Evolutionary conservation across 1,140 invertebrate genomes (phyloP).

Genomic region (Chrysomallon squamiferum): DNA sequence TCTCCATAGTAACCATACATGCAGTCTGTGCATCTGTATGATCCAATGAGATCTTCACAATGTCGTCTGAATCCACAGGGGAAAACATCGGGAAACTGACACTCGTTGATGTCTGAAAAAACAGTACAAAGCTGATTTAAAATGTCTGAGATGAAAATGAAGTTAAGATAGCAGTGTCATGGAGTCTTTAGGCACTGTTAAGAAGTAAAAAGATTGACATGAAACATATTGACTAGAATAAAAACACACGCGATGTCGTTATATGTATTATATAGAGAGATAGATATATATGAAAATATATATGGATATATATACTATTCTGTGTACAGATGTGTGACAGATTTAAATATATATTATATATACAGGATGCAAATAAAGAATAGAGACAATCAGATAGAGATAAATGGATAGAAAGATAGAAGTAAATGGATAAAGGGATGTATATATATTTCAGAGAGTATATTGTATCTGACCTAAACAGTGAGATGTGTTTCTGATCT

Average conservation of each 20-base stretch:
- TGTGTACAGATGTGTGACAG: no score
- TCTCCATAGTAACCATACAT: conserved; percentile 25
- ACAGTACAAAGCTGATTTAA: background rate
- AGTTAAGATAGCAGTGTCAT: background rate
- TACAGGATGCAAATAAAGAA: no score
- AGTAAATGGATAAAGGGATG: no score
- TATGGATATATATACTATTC: no score
- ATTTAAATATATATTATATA: no score
- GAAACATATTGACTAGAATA: background rate
- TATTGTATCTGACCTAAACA: background rate
- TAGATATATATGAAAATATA: background rate
- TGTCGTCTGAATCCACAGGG: conserved; percentile 11
- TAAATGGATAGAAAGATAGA: no score
- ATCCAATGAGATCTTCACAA: conserved; percentile 19
- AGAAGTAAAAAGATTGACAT: no score
- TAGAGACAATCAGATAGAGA: no score
- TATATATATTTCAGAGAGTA: no score
- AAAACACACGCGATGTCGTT: background rate
- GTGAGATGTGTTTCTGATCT: background rate
- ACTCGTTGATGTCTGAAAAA: conserved; percentile 29
- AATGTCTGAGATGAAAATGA: background rate
- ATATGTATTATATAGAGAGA: background rate
- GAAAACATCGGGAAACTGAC: conserved; percentile 14
- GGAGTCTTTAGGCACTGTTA: background rate
- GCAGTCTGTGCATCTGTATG: conserved; percentile 18